Base-by-base conservation (phyloP, 2,797 vertebrate genomes). In the Oreortyx pictus region DNA sequence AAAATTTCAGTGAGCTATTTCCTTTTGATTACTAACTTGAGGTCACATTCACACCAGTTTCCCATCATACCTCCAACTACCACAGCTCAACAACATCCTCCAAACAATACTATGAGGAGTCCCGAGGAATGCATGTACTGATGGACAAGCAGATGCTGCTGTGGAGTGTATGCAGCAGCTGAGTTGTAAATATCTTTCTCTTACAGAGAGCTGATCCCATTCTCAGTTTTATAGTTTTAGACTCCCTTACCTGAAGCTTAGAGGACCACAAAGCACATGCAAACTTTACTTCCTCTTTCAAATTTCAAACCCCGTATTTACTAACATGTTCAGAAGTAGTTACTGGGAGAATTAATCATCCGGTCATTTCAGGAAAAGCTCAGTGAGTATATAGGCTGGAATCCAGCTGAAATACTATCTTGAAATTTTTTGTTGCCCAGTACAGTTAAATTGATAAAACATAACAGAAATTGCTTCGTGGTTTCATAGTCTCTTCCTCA, bases 351-450 rank as follows among this genome's bases (percentile, higher is more conserved):
- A 84, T 44, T 16, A 29, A 60, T 14, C 54, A 56, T 20, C 10
- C 46, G 31, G 11, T 20, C 29, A 66, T 50, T 31, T 86, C 59
- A 78, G 66, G 43, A 56, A 62, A 75, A 5, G 5, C n/a, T 72
- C 25, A 33, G 0, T 22, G 7, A 11, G 4, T 70, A 44, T 66
- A 14, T 29, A 65, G 56, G 24, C 31, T 79, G n/a, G 22, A 86
- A 81, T 60, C 19, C 29, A 56, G 29, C 12, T 64, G 49, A 61
- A 73, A 35, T 50, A 50, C 9, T 41, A 7, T 56, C 89, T 43
- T 44, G 33, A 3, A 13, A 15, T n/a, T 71, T 27, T 41, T 16
- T 3, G 1, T 0, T 31, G 25, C 3, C 11, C 7, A 22, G 14
- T 4, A 20, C 8, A 50, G 12, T 88, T 57, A 46, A 64, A 70